Percentiles rank a stretch among this genome's conserved stretches.
Evolutionary conservation across 2,888 invertebrate genomes (phyloP).

Genomic region (Ariolimax columbianus): DNA sequence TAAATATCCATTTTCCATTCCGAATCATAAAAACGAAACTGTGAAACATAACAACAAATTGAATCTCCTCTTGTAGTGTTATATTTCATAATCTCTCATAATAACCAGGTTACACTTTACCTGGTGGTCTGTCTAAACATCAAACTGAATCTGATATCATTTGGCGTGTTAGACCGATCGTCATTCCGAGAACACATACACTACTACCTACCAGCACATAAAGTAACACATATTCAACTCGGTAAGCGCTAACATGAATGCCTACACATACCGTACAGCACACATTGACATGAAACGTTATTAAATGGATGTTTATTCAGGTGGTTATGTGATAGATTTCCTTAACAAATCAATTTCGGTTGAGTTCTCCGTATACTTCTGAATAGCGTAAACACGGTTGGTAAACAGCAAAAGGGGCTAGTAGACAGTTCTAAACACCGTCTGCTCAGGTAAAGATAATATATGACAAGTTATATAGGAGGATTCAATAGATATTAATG

Average conservation of each 20-base stretch:
- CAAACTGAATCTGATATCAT: neutral
- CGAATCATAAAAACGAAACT: too few species aligned
- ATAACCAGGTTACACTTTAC: too few species aligned
- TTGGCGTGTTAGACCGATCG: neutral
- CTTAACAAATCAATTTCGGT: neutral
- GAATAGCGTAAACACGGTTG: neutral
- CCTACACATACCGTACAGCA: neutral
- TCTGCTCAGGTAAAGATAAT: neutral
- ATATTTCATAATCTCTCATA: too few species aligned
- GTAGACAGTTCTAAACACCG: neutral
- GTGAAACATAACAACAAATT: too few species aligned
- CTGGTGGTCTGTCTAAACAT: too few species aligned
- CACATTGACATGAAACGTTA: neutral
- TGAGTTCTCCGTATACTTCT: neutral
- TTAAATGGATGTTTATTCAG: conserved; percentile 10
- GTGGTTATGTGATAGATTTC: neutral
- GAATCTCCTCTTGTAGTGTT: too few species aligned
- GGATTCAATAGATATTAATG: too few species aligned
- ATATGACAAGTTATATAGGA: too few species aligned
- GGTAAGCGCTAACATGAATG: neutral
- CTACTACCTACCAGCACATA: neutral
- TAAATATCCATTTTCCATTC: too few species aligned
- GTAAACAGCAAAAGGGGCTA: too few species aligned
- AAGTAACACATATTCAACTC: neutral
- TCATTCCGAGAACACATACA: neutral